Conservation (phyloP, 2,113 vertebrate species). For the Lepus americanus region DNA sequence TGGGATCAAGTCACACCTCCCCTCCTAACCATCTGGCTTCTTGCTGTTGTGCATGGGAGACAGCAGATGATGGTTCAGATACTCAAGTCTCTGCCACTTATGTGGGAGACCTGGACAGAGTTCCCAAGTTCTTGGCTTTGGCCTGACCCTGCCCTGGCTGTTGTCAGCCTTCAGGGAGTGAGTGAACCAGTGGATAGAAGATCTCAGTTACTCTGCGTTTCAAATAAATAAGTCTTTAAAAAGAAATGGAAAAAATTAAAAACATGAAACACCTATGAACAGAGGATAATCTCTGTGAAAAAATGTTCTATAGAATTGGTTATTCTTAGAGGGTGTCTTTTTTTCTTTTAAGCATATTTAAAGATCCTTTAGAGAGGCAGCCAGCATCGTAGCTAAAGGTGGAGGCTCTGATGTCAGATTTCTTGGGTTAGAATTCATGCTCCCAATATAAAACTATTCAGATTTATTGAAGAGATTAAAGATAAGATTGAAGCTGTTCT, state of each 20-base stretch:
- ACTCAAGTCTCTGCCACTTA: too few relatives aligned
- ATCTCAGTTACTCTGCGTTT: too few relatives aligned
- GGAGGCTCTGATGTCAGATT: not conserved
- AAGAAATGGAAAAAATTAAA: not conserved
- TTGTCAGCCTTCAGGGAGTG: too few relatives aligned
- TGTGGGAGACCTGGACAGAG: too few relatives aligned
- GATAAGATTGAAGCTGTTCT: constrained; percentile 21
- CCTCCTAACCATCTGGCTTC: too few relatives aligned
- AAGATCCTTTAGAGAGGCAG: not conserved
- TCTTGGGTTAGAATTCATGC: not conserved
- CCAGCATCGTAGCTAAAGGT: not conserved
- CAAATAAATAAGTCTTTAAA: too few relatives aligned
- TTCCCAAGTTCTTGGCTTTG: too few relatives aligned
- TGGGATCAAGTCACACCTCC: too few relatives aligned
- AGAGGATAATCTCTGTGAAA: not conserved
- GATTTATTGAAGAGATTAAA: constrained; percentile 22
- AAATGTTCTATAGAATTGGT: constrained; percentile 24
- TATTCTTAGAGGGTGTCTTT: not conserved
- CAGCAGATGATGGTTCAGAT: too few relatives aligned
- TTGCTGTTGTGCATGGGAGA: too few relatives aligned
- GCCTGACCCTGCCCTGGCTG: too few relatives aligned
- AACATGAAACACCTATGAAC: not conserved
- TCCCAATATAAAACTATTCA: not conserved
- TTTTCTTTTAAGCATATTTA: not conserved
- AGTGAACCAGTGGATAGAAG: too few relatives aligned